phyloP scores from a whole-genome alignment of 2,888 invertebrate species.

The Selenia dentaria region DNA sequence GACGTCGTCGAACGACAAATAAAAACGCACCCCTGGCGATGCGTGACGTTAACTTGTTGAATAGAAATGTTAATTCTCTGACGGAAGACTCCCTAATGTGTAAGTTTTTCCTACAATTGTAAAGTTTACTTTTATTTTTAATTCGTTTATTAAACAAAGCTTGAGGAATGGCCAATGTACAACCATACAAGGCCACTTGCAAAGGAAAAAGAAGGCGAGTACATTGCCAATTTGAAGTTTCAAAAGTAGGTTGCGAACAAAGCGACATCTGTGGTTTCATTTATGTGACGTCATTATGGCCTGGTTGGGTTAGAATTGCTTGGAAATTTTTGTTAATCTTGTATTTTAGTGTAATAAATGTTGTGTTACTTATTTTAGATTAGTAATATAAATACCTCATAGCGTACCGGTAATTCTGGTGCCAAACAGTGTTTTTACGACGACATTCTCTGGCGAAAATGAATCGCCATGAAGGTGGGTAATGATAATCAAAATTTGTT shows the following conservation, averaged over 20 bases:
- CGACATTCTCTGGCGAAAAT: slow-evolving; percentile 87
- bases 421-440: slow-evolving; percentile 75
- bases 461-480: slow-evolving; percentile 98
- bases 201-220: slow-evolving; percentile 1
- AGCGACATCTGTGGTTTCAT: slow-evolving; percentile 36
- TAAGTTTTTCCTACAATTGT: too few species aligned
- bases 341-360: slow-evolving; percentile 86
- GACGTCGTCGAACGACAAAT: too few species aligned
- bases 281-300: slow-evolving; percentile 86
- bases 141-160: too few species aligned
- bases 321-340: slow-evolving; percentile 88
- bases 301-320: slow-evolving; percentile 90
- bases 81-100: too few species aligned
- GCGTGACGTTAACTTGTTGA: too few species aligned
- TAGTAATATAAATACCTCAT: slow-evolving; percentile 81
- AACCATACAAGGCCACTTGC: too few species aligned
- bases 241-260: slow-evolving; percentile 23
- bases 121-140: too few species aligned
- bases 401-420: slow-evolving; percentile 76
- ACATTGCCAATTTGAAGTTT: slow-evolving; percentile 15
- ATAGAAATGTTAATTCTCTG: too few species aligned
- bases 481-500: slow-evolving; percentile 84
- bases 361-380: slow-evolving; percentile 83
- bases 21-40: too few species aligned
- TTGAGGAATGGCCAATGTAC: too few species aligned